Percentiles rank a stretch among this genome's conserved stretches.
These are phyloP conservation scores for Haliclona indistincta DNA, from an alignment of 37 sponge, comb jelly and placozoan species.

Conservation along the genomic window DNA sequence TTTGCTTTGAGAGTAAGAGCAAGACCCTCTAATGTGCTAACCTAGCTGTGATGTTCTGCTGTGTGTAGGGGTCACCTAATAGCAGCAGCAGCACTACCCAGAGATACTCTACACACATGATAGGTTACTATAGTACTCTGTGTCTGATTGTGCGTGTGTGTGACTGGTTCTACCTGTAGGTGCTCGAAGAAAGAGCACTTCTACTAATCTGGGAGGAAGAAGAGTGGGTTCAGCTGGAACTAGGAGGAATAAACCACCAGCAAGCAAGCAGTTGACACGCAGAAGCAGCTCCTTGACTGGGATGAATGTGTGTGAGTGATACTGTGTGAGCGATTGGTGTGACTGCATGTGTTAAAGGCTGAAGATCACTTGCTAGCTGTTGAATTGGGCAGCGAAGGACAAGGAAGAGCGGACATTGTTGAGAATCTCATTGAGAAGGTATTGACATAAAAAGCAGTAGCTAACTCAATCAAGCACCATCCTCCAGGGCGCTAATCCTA, in stretches of 20 bases:
- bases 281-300: background rate
- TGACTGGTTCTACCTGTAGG: too few species aligned
- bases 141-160: too few species aligned
- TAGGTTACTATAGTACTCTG: too few species aligned
- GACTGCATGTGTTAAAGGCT: constrained; percentile 26
- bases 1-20: too few species aligned
- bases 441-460: background rate
- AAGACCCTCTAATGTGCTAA: too few species aligned
- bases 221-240: background rate
- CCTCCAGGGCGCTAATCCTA: constrained; percentile 56
- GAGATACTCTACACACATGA: too few species aligned
- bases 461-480: background rate
- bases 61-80: too few species aligned
- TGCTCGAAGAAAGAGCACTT: too few species aligned
- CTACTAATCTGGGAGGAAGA: background rate
- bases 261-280: too few species aligned
- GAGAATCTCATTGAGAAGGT: constrained; percentile 49
- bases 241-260: background rate
- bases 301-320: background rate
- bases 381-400: constrained; percentile 42
- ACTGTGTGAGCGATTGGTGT: too few species aligned
- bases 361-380: constrained; percentile 31
- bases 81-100: too few species aligned
- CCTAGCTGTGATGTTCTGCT: too few species aligned
- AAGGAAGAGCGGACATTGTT: constrained; percentile 63